Base-by-base conservation (phyloP, 2,888 invertebrate species). In the Sipha maydis region DNA sequence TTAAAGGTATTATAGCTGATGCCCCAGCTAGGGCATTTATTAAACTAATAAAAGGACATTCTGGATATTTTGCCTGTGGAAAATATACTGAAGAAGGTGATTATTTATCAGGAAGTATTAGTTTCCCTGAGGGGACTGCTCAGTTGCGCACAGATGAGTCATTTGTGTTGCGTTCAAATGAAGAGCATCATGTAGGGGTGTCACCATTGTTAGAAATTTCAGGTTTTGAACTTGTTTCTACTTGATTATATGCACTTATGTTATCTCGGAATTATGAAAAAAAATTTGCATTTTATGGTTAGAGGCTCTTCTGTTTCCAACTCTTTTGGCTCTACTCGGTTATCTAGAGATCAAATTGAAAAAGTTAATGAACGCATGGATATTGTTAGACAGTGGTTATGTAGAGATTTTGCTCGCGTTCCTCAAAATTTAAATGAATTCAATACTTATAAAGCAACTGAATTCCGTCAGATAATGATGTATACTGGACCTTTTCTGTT, bases 361-460 rank as follows among this genome's bases (percentile, higher is more conserved):
- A 38, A 19, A 31, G 31, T 41, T 0, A 41, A 76, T 76, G 17
- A 25, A 25, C 38, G 76, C 41, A 76, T 76, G 76, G 31, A 41
- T 25, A 28, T 76, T 0, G 41, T 1, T 76, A 28, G 9, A 76
- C 25, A 76, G 31, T 76, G 76, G 76, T 7, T 76, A 76, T 31
- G 76, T 76, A 76, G 11, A 41, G 76, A 76, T 76, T 76, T 76
- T 76, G 41, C 76, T 41, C 76, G 41, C 17, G 25, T 76, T 76
- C 41, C 41, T 76, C 76, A 25, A 14, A 41, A 54, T 54, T 54
- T 54, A 54, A 54, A 54, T 54, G 54, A 54, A 54, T 54, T 76
- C 3, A 11, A 76, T 25, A 38, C 76, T 28, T 76, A 76, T 11
- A 76, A 76, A 76, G 76, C 41, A 3, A 76, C 41, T 76, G 41